Percentiles rank a stretch among this genome's conserved stretches.
Conservation (phyloP, 1,140 invertebrate genomes). For the Gonioctena quinquepunctata region DNA sequence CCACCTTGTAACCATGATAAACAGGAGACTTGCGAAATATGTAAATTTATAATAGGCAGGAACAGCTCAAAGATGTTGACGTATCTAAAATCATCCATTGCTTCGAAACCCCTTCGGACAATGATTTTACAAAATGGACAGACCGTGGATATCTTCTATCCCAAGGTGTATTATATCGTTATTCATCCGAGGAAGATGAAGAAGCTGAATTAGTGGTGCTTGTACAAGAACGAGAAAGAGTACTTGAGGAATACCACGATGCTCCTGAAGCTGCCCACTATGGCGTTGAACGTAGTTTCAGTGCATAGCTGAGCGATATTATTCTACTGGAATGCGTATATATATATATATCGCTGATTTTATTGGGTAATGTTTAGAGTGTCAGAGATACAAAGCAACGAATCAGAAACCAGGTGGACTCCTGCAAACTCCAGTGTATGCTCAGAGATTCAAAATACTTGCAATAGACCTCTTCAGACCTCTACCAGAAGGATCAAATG, state of each 20-base stretch:
- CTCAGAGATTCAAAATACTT: constrained; percentile 35
- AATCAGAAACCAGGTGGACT: constrained; percentile 31
- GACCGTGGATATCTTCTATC: constrained; percentile 33
- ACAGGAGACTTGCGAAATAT: too few species aligned
- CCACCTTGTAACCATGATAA: constrained; percentile 7
- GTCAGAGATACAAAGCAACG: constrained; percentile 32
- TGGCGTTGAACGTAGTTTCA: constrained; percentile 38
- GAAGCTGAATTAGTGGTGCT: constrained; percentile 39
- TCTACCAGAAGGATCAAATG: constrained; percentile 14
- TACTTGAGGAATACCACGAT: constrained; percentile 42
- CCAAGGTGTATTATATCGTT: constrained; percentile 46
- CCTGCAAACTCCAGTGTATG: constrained; percentile 23
- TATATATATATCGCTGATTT: constrained; percentile 40
- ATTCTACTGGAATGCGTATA: constrained; percentile 43
- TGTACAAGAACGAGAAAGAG: too few species aligned
- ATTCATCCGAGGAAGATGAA: constrained; percentile 38
- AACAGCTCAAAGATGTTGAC: too few species aligned
- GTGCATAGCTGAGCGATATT: constrained; percentile 37
- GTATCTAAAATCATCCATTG: constrained; percentile 33
- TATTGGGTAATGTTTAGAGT: constrained; percentile 21
- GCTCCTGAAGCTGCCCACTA: constrained; percentile 40
- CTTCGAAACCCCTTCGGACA: constrained; percentile 14
- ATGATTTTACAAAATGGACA: constrained; percentile 28
- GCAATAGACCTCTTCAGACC: constrained; percentile 40
- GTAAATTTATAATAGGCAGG: too few species aligned